phyloP scores from a whole-genome alignment of 1,140 invertebrate species.

The Drosophila seguyi region DNA sequence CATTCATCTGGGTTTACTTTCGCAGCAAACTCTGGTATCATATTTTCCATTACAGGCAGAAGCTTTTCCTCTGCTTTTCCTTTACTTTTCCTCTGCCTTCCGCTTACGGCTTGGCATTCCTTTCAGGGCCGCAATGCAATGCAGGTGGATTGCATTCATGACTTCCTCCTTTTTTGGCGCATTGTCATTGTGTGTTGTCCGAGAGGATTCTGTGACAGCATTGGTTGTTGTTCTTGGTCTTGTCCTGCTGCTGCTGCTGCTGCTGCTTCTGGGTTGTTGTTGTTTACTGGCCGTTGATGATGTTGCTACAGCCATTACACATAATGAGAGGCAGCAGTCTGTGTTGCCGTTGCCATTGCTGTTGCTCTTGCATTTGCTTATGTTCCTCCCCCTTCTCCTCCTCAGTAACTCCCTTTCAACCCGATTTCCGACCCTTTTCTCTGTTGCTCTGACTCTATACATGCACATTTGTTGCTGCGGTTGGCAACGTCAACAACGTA shows the following conservation, averaged over 20 bases:
- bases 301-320: conserved; percentile 75
- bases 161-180: conserved; percentile 64
- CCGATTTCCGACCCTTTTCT: conserved; percentile 6
- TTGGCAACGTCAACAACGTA: conserved; percentile 61
- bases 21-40: conserved; percentile 12
- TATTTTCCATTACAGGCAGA: conserved; percentile 31
- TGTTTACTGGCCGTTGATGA: conserved; percentile 61
- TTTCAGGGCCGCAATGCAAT: conserved; percentile 50
- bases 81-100: conserved; percentile 27
- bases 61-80: conserved; percentile 41
- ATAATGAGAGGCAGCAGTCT: conserved; percentile 72
- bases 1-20: conserved; percentile 28
- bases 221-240: conserved; percentile 21
- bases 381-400: not conserved
- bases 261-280: conserved; percentile 31
- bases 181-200: conserved; percentile 52
- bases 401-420: not conserved
- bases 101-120: conserved; percentile 12
- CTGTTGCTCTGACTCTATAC: conserved; percentile 43
- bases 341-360: conserved; percentile 32
- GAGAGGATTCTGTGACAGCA: conserved; percentile 42
- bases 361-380: conserved; percentile 33
- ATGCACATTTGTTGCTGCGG: conserved; percentile 77
- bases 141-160: conserved; percentile 79
- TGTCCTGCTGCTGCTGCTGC: conserved; percentile 18